phyloP scores from a whole-genome alignment of 2,797 vertebrate genomes.

The Myiotriccus ornatus region DNA sequence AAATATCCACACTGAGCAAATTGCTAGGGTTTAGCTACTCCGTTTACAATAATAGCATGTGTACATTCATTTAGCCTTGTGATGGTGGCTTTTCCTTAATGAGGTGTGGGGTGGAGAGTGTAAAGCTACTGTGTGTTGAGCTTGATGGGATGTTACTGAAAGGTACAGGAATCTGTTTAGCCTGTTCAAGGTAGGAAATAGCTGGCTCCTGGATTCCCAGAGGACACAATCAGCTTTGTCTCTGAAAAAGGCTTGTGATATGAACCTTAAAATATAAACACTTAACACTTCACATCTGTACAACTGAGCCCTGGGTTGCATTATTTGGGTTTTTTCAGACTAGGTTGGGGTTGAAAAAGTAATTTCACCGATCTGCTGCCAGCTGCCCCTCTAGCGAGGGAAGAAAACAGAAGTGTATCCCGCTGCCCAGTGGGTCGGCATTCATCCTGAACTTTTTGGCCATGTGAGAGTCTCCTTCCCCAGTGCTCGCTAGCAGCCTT shows the following conservation, averaged over 20 bases:
- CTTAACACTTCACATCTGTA: conserved; percentile 64
- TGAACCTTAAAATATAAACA: conserved; percentile 76
- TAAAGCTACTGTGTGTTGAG: conserved; percentile 67
- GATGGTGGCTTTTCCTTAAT: conserved; percentile 63
- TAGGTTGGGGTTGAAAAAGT: neutral
- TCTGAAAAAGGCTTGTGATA: conserved; percentile 69
- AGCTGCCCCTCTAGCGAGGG: neutral
- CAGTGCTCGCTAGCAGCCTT: neutral
- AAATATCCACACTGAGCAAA: conserved; percentile 9
- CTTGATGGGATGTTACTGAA: conserved; percentile 63
- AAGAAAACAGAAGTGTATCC: neutral
- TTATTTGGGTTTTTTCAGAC: neutral
- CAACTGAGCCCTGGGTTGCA: conserved; percentile 71
- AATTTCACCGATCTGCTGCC: neutral
- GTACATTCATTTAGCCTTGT: conserved; percentile 66
- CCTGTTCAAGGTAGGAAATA: conserved; percentile 41
- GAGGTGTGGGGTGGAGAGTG: conserved; percentile 52
- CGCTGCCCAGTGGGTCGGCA: too few species aligned
- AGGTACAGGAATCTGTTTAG: conserved; percentile 65
- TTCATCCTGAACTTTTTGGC: too few species aligned
- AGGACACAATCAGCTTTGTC: conserved; percentile 65
- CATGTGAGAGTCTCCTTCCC: neutral
- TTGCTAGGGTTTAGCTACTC: conserved; percentile 74
- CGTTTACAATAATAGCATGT: conserved; percentile 65
- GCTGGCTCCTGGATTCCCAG: conserved; percentile 31